These are phyloP conservation scores for Lasioglossum zephyrum DNA, from an alignment of 2,888 invertebrate species.

Conservation along the genomic window DNA sequence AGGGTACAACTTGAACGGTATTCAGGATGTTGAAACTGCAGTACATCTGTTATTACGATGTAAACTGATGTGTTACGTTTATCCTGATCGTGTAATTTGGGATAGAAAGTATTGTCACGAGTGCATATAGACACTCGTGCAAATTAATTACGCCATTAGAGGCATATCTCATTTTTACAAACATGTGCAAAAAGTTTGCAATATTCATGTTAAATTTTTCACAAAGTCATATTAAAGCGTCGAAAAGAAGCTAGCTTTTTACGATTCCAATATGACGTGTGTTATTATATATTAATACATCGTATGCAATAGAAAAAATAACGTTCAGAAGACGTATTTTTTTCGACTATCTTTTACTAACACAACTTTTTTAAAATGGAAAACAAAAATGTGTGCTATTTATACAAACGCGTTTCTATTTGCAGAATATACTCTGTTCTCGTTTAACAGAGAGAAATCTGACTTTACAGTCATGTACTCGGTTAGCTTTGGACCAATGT, in stretches of 20 bases:
- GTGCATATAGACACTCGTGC: slow-evolving; percentile 22
- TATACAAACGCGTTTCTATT: slow-evolving; percentile 49
- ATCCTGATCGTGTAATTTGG: slow-evolving; percentile 24
- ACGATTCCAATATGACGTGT: slow-evolving; percentile 32
- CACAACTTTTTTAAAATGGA: slow-evolving; percentile 33
- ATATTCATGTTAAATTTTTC: slow-evolving; percentile 51
- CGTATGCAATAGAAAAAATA: slow-evolving; percentile 40
- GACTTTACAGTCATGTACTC: slow-evolving; percentile 35
- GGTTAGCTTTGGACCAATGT: slow-evolving; percentile 53
- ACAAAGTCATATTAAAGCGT: slow-evolving; percentile 30
- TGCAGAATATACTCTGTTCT: slow-evolving; percentile 36
- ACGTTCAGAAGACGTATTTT: slow-evolving; percentile 47
- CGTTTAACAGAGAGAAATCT: slow-evolving; percentile 41
- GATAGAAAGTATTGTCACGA: slow-evolving; percentile 31
- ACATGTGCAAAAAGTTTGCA: slow-evolving; percentile 47
- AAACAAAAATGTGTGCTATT: slow-evolving; percentile 30
- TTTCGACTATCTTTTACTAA: slow-evolving; percentile 54
- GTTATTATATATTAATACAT: slow-evolving; percentile 40
- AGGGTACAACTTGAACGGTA: slow-evolving; percentile 17
- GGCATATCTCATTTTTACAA: slow-evolving; percentile 51
- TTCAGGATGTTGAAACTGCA: slow-evolving; percentile 21
- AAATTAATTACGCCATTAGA: slow-evolving; percentile 34
- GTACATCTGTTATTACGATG: slow-evolving; percentile 29
- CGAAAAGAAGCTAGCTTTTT: slow-evolving; percentile 48
- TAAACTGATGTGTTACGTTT: slow-evolving; percentile 18